Evolutionary conservation across 2,888 invertebrate species (phyloP), one percentile per base, ranked within the genome.

Genomic region (Ellobium chinense): DNA sequence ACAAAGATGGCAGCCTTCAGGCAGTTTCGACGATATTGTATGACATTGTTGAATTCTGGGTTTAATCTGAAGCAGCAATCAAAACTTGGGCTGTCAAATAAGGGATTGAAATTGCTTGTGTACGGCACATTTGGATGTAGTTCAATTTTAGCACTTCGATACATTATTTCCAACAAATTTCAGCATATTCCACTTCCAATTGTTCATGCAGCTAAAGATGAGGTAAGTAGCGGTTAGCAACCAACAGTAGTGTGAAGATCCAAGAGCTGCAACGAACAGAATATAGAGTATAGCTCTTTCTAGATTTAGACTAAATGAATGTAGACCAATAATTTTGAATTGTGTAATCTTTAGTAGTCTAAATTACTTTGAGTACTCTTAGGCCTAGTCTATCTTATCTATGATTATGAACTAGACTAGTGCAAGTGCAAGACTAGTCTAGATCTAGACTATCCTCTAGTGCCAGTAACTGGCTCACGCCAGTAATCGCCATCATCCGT

Each of bases 1-100:
- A n/a, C 75, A 37, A 76, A 65, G 39, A 76, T 76, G 75, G 75
- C 75, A 24, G 75, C 75, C 18, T 4, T 65, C 54, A 76, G 56
- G 21, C 12, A 56, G 34, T 46, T 76, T 34, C 65, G 65, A 31
- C 39, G 65, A n/a, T n/a, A n/a, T n/a, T n/a, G n/a, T n/a, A n/a
- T n/a, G 14, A 0, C 56, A 1, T 56, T 65, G 14, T n/a, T 27
- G 24, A 76, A 66, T 39, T 9, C 24, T 34, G 7, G 9, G 34
- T 21, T 27, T 24, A 14, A 65, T 4, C 31, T 65, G 56, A 65
- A 29, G 54, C 12, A 63, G 24, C 63, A 21, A 63, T 62, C n/a
- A n/a, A n/a, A n/a, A n/a, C n/a, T 54, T 66, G 0, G 9, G 37
- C 37, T 27, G 14, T 66, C 77, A 27, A 68, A 56, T 4, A 56